These are phyloP conservation scores for Catamblyrhynchus diadema DNA, from an alignment of 2,797 vertebrate genomes.

Conservation along the genomic window DNA sequence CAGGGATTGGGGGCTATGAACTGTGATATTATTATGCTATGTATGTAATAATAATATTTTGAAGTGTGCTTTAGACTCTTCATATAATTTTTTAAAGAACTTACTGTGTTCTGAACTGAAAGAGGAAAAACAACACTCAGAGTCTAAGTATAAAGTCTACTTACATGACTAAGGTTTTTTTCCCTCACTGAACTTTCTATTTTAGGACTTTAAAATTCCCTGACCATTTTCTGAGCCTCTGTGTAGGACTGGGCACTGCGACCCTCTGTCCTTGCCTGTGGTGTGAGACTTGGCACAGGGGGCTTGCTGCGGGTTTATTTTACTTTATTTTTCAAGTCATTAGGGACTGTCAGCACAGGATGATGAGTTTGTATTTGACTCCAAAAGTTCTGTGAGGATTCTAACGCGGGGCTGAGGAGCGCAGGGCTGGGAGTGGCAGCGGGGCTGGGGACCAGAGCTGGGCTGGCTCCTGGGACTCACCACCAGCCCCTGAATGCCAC, in stretches of 20 bases:
- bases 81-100: not conserved
- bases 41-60: not conserved
- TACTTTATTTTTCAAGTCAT: not conserved
- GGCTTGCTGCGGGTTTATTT: not conserved
- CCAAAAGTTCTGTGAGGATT: not conserved
- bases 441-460: not conserved
- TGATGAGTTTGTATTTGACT: not conserved
- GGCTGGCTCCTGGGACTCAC: not conserved
- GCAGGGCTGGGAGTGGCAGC: not conserved
- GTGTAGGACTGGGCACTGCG: not conserved
- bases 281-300: not conserved
- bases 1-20: not conserved
- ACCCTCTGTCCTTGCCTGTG: not conserved
- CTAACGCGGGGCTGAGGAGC: not conserved
- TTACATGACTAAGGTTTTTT: not conserved
- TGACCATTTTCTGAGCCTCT: not conserved
- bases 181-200: not conserved
- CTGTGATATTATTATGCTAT: not conserved
- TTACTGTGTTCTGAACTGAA: not conserved
- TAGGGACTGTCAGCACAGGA: not conserved
- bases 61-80: not conserved
- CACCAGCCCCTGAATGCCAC: not conserved
- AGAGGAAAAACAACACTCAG: not conserved
- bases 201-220: not conserved
- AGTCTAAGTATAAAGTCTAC: not conserved